Conservation (phyloP, 2,888 invertebrate species). For the Hirtodrosophila alboralis region DNA sequence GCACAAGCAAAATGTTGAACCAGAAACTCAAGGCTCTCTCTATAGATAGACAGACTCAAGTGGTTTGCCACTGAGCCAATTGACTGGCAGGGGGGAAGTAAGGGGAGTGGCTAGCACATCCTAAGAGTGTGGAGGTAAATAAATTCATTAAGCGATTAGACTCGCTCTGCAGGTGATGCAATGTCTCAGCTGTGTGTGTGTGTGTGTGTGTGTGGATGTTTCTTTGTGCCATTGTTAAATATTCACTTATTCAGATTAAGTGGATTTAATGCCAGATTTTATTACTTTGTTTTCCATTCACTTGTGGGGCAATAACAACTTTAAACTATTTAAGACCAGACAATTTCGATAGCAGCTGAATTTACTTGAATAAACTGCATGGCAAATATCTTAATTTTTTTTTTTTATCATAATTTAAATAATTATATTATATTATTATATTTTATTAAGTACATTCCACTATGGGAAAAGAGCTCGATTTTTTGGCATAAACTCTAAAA, state of each 20-base stretch:
- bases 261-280: conserved; percentile 51
- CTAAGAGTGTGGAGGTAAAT: conserved; percentile 51
- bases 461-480: too few relatives aligned
- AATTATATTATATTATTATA: too few relatives aligned
- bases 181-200: conserved; percentile 18
- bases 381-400: too few relatives aligned
- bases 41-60: conserved; percentile 47
- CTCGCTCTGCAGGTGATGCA: conserved; percentile 39
- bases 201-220: conserved; percentile 3
- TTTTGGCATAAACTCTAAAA: too few relatives aligned
- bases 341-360: conserved; percentile 2
- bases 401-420: too few relatives aligned
- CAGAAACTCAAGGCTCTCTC: conserved; percentile 24
- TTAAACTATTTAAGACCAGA: conserved; percentile 10
- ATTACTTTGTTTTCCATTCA: conserved; percentile 29
- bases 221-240: conserved; percentile 41
- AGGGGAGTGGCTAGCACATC: neutral
- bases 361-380: conserved; percentile 2
- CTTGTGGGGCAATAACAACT: conserved; percentile 6
- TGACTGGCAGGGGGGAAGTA: conserved; percentile 16
- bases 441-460: too few relatives aligned
- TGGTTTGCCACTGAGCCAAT: conserved; percentile 55
- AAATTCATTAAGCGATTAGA: conserved; percentile 77
- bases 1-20: conserved; percentile 26
- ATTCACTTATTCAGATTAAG: conserved; percentile 60